Evolutionary conservation across 2,113 vertebrate species (phyloP).

Genomic region (pig (Sus scrofa)): DNA sequence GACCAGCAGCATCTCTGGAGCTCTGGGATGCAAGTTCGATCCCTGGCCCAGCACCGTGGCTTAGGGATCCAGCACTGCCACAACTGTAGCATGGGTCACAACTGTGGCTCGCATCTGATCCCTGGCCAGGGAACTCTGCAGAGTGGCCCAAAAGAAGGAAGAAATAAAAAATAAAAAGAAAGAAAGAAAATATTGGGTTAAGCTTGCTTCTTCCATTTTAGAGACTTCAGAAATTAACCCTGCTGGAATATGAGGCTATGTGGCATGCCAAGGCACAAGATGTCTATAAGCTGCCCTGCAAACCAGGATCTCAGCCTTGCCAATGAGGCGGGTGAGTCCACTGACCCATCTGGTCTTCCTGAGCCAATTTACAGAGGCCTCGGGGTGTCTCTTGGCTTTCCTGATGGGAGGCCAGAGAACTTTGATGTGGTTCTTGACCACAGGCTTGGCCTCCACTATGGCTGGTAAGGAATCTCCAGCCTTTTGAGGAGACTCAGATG

Average conservation of each 20-base stretch:
- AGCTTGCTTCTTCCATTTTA: constrained; percentile 18
- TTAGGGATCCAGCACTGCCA: too few species aligned
- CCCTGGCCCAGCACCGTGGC: too few species aligned
- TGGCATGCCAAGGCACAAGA: constrained; percentile 19
- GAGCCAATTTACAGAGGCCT: constrained; percentile 69
- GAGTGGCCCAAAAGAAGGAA: too few species aligned
- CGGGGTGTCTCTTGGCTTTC: constrained; percentile 52
- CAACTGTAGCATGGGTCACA: too few species aligned
- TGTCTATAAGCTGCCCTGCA: background rate
- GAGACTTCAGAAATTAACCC: constrained; percentile 42
- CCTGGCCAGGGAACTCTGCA: too few species aligned
- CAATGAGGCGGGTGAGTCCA: background rate
- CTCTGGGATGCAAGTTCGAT: too few species aligned
- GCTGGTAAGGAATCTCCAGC: constrained; percentile 53
- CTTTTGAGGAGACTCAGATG: constrained; percentile 60
- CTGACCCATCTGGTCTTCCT: background rate
- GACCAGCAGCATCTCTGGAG: too few species aligned
- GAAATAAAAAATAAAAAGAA: too few species aligned
- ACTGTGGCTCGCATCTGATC: too few species aligned
- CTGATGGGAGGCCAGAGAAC: constrained; percentile 70
- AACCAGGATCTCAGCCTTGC: constrained; percentile 17
- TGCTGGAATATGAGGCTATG: background rate
- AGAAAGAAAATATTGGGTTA: background rate
- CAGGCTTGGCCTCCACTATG: constrained; percentile 64
- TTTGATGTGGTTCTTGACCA: constrained; percentile 73